Percentiles rank a stretch among this genome's conserved stretches.
Evolutionary conservation across 2,797 vertebrate genomes (phyloP).

Genomic region (Nasua narica): DNA sequence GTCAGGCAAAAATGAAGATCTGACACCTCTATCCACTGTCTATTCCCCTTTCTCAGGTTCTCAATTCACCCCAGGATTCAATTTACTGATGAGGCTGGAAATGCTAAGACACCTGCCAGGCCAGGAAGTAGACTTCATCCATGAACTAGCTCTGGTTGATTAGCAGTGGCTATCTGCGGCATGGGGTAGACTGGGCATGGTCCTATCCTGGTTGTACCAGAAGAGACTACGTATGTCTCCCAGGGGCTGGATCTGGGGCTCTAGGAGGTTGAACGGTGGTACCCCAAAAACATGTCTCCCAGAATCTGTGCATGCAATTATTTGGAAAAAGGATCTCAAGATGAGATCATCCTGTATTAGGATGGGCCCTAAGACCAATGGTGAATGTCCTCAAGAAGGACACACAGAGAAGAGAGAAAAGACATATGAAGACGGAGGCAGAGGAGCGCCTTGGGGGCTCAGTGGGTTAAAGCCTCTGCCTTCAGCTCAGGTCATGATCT

Average conservation of each 20-base stretch:
- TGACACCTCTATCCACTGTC: background rate
- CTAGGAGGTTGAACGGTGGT: background rate
- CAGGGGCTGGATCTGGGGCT: background rate
- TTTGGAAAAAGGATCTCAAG: background rate
- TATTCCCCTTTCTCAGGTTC: background rate
- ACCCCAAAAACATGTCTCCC: background rate
- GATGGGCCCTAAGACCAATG: background rate
- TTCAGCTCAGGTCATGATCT: too few relatives aligned
- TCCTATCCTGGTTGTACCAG: background rate
- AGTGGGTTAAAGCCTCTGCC: too few relatives aligned
- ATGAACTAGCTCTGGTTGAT: background rate
- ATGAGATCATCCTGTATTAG: background rate
- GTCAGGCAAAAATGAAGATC: background rate
- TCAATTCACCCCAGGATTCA: background rate
- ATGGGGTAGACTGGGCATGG: background rate
- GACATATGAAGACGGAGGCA: background rate
- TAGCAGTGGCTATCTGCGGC: background rate
- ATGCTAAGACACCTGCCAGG: background rate
- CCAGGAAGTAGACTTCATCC: background rate
- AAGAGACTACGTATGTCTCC: background rate
- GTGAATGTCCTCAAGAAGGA: background rate
- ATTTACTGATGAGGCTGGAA: background rate
- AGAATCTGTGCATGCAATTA: background rate
- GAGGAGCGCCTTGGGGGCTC: too few relatives aligned
- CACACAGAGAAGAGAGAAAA: background rate